Percentiles rank a stretch among this genome's conserved stretches.
Conservation (phyloP, 1,140 invertebrate species). For the Heliconius melpomene region DNA sequence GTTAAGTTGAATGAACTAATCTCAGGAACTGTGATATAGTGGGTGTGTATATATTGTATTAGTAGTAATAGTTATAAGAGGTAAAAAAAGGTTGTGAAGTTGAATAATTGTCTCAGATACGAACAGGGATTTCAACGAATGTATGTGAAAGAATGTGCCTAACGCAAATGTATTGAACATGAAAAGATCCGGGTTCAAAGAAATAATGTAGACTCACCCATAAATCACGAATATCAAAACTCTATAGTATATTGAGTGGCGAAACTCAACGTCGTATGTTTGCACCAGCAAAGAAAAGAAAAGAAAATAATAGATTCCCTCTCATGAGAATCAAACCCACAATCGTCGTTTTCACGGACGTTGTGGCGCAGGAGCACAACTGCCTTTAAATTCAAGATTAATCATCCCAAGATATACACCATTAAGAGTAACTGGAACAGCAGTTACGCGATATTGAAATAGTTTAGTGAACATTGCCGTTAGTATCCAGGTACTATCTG, state of each 20-base stretch:
- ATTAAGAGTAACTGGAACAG: conserved; percentile 20
- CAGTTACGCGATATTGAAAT: conserved; percentile 22
- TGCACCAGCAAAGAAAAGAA: no score
- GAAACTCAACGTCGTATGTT: no score
- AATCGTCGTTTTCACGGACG: not conserved
- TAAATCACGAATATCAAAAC: no score
- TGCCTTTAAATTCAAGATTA: not conserved
- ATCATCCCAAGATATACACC: not conserved
- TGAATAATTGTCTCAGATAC: conserved; percentile 8
- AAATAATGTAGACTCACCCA: not conserved
- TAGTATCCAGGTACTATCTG: not conserved
- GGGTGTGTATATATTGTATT: no score
- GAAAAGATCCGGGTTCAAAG: conserved; percentile 20
- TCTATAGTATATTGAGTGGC: no score
- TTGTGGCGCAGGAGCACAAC: no score
- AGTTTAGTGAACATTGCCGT: not conserved
- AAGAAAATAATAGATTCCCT: no score
- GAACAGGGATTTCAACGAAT: conserved; percentile 14
- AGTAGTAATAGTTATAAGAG: no score
- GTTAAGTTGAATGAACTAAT: no score
- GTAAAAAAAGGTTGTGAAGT: not conserved
- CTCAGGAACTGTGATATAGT: no score
- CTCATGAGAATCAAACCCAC: not conserved
- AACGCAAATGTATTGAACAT: not conserved
- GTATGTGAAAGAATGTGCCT: conserved; percentile 26